Evolutionary conservation across 92 coral and sea anemone species (phyloP), one percentile per base, ranked within the genome.

Genomic region (Chrysogorgia sp.): DNA sequence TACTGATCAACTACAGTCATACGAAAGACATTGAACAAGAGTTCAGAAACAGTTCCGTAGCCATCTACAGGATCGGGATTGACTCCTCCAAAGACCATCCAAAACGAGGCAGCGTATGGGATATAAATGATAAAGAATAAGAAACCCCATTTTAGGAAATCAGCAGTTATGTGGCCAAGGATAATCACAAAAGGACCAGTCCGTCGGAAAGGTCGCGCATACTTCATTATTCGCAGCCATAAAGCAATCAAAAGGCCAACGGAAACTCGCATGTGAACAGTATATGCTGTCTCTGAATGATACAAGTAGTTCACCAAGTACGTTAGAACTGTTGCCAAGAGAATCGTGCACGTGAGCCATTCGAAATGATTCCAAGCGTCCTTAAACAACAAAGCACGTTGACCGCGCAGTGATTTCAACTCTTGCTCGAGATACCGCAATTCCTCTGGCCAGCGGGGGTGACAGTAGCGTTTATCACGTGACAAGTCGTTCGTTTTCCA

Each of bases 101-200:
- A 90, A 65, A 90, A 89, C 6, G 92, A 85, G 7, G 96, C 96
- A 0, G 88, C 81, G 45, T 88, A 90, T 2, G 96, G 96, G 34
- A 90, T 90, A 58, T 85, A 90, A 24, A 90, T 78, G 35, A 89
- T 84, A 55, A 84, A 78, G 58, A 90, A 74, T 45, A 90, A 77
- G 43, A 90, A 81, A 31, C 84, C 68, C 96, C 96, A 90, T 77
- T 90, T 90, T 10, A 86, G 19, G 30, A 87, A 81, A 31, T 89
- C 96, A 34, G 68, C 45, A 17, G 84, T 75, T 59, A 90, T 90
- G 74, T 88, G 96, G 53, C 87, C 89, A 19, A 90, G 85, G 82
- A 88, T 90, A 29, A 82, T 92, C 22, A 90, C 96, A 32, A 90
- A 90, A 3, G 96, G 92, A 14, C 96, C 96, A 55, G 85, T 85